Base-by-base conservation (phyloP, 2,888 invertebrate species). In the Caenorhabditis afra region DNA sequence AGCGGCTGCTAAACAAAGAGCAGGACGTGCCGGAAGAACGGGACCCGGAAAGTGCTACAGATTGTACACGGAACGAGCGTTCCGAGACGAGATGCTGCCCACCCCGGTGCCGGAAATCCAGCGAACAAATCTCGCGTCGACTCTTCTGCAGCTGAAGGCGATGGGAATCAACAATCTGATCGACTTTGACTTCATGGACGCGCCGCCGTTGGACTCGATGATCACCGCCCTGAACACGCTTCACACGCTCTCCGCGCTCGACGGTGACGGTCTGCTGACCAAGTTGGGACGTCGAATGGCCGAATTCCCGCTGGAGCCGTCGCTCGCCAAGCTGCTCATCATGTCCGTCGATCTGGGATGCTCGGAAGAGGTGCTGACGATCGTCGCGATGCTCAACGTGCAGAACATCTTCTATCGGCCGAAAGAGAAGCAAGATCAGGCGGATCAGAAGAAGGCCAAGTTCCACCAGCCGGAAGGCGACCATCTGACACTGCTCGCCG, bases 121-220 rank as follows among this genome's bases (percentile, higher is more conserved):
- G 91, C 93, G 99, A 37, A 98, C 98, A 0, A 99, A 99, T 92
- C 93, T 99, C 87, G 97, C 97, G 0, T 95, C 95, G 14, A 98
- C 97, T 0, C 95, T 97, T 44, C 91, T 99, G 14, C 97, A 97
- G 88, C 92, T 99, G 41, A 99, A 99, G 91, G 97, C 98, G 0
- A 98, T 99, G 98, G 99, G 99, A 29, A 99, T 99, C 87, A 98
- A 99, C 91, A 98, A 99, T 92, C 92, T 99, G 65, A 92, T 99
- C 22, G 95, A 96, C 91, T 99, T 99, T 91, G 98, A 99, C 92
- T 99, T 99, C 92, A 99, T 99, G 99, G 99, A 99, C 91, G 96
- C 98, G 0, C 99, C 99, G 23, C 97, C 99, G 0, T 82, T 88
- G 5, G 90, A 91, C 92, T 96, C 97, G 0, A 93, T 99, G 84